Base-by-base conservation (phyloP, 1,140 invertebrate genomes). In the Alviniconcha marisindica region DNA sequence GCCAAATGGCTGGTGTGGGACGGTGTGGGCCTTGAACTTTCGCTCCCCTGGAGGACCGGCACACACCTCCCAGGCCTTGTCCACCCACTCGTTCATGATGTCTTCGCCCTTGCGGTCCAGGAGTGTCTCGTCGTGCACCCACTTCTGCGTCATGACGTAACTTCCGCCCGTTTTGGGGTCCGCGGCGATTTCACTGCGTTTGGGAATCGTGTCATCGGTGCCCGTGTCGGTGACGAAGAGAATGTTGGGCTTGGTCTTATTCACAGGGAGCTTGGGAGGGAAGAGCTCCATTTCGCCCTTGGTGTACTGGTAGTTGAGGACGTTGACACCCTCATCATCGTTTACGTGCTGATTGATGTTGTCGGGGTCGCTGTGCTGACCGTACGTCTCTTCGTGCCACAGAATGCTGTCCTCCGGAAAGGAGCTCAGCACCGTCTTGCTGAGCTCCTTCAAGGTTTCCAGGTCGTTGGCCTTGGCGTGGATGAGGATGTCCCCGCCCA, bases 71-170 rank as follows among this genome's bases (percentile, higher is more conserved):
- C 73, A 76, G 24, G 73, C 73, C 12, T 54, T 48, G 44, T 54
- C 73, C 73, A 76, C 44, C 40, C 40, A 76, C 4, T 48, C 5
- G 73, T 76, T 54, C 44, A 76, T 76, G 44, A 18, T 15, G 4
- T 24, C 14, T 14, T 51, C 40, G 73, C 73, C 42, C 21, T 31
- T 33, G n/a, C 0, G n/a, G 44, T 76, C 73, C n/a, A 51, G 14
- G 21, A 51, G 24, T 2, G 28, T 7, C 5, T 51, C n/a, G 42
- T 76, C 31, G 73, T 76, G 73, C 24, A 76, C 73, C 73, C 73
- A 76, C 42, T 31, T 48, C 44, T 76, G 73, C 1, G 73, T 76
- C 73, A 76, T 40, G 38, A 76, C 73, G 73, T 51, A 76, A 18
- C 73, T 76, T 24, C 73, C 73, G 2, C 42, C 42, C 40, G 40